A percentile compares a stretch with the other conserved stretches of the same genome.
Conservation (phyloP, 2,888 invertebrate genomes). For the Leptogaster cylindrica region DNA sequence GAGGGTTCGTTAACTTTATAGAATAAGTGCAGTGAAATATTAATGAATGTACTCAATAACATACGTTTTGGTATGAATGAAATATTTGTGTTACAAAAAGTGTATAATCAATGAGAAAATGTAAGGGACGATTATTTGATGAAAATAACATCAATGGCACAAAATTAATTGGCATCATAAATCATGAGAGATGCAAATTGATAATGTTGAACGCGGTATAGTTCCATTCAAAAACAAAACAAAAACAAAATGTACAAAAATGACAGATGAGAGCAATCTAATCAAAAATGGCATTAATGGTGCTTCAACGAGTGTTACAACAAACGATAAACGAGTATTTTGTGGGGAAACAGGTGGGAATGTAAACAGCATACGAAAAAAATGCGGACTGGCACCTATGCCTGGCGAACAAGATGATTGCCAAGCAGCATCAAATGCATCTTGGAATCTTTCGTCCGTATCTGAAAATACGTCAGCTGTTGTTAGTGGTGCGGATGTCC, state of each 20-base stretch:
- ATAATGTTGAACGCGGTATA: conserved; percentile 40
- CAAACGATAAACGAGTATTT: conserved; percentile 45
- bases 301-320: conserved; percentile 54
- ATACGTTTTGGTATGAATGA: conserved; percentile 3
- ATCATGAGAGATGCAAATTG: conserved; percentile 44
- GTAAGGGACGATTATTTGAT: too few relatives aligned
- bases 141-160: too few relatives aligned
- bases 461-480: conserved; percentile 15
- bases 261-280: conserved; percentile 72
- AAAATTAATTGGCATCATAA: not conserved
- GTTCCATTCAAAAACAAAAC: conserved; percentile 57
- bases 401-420: conserved; percentile 5
- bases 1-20: too few relatives aligned
- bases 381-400: conserved; percentile 25
- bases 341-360: conserved; percentile 38
- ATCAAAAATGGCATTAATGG: conserved; percentile 73
- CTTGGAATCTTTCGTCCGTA: conserved; percentile 32
- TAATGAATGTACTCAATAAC: conserved; percentile 9
- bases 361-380: conserved; percentile 49
- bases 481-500: conserved; percentile 3
- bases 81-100: not conserved
- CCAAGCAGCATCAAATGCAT: conserved; percentile 26
- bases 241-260: conserved; percentile 75
- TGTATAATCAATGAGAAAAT: too few relatives aligned
- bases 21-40: too few relatives aligned